Base-by-base conservation (phyloP, 1,140 invertebrate species). In the Penaeus chinensis region DNA sequence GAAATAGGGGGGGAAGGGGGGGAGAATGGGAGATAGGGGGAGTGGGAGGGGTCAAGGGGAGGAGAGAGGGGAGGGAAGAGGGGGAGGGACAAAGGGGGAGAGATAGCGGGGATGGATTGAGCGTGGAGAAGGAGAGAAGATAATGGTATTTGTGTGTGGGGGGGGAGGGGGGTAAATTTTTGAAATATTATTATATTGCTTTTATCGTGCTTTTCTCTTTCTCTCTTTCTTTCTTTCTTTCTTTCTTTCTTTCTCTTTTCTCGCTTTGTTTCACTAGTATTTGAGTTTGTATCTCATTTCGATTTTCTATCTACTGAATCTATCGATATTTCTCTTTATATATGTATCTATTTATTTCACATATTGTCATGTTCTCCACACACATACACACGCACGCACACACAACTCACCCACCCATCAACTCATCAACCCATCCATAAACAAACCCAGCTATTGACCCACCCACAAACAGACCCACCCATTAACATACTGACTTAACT, bases 351-450 rank as follows among this genome's bases (percentile, higher is more conserved):
- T 32, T 13, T 32, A 71, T 18, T 2, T 32, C 18, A 22, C 20
- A 71, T 32, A 71, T 13, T 4, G 37, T 42, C 7, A 42, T 42
- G 4, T 42, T 42, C 37, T 42, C 37, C 37, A 71, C 19, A n/a
- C 20, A 19, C 66, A 22, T 2, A 71, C 66, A 71, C 66, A 71
- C 18, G 18, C 60, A 18, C 27, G 16, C 8, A 69, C 24, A 32
- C 18, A 82, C 61, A 11, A 62, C 27, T 13, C 22, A 37, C 32
- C 4, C 47, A 65, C 20, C 77, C 11, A 78, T 32, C 22, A 11
- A 78, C 77, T 7, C 77, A 78, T 24, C 24, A 24, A 78, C 77
- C 54, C 60, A 65, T 82, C 37, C 60, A 63, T 63, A 63, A 54
- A 82, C 24, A 32, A 32, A 32, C 47, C 47, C 11, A 47, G 1